Evolutionary conservation across 2,113 vertebrate species (phyloP).

Genomic region (Hassar affinis): DNA sequence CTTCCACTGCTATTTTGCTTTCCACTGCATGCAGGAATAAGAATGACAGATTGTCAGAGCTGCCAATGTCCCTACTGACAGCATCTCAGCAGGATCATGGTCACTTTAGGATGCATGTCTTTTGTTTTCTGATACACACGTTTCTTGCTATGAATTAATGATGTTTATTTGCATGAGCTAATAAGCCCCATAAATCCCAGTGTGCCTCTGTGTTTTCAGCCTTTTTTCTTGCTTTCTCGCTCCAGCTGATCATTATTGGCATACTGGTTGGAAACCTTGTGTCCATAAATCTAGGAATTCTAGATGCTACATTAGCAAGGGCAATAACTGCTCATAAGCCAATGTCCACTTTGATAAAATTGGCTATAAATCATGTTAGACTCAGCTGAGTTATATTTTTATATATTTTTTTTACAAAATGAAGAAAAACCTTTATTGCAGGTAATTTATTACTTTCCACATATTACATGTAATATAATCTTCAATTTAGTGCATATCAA

Average conservation of each 20-base stretch:
- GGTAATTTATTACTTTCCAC: not conserved
- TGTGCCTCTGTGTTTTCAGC: not conserved
- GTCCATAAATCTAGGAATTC: not conserved
- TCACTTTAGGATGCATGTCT: conserved; percentile 27
- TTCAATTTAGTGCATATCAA: not conserved
- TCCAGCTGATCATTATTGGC: conserved; percentile 19
- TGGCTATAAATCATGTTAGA: not conserved
- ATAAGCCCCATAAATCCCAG: conserved; percentile 4
- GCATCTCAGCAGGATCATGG: conserved; percentile 30
- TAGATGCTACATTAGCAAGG: not conserved
- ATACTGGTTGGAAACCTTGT: not conserved
- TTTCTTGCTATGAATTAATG: conserved; percentile 31
- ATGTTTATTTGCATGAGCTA: not conserved
- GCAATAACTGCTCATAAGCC: not conserved
- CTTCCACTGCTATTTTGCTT: not conserved
- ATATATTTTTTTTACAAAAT: not conserved
- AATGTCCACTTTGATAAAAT: not conserved
- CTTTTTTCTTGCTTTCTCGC: not conserved
- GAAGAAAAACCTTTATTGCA: not conserved
- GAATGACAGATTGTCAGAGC: conserved; percentile 33
- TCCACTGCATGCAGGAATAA: conserved; percentile 10
- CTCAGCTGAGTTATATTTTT: not conserved
- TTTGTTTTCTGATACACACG: conserved; percentile 32
- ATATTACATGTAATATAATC: not conserved
- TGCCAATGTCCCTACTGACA: conserved; percentile 38